Percentiles rank a stretch among this genome's conserved stretches.
phyloP scores from a whole-genome alignment of 2,797 vertebrate genomes.

The Poecilia velifera region DNA sequence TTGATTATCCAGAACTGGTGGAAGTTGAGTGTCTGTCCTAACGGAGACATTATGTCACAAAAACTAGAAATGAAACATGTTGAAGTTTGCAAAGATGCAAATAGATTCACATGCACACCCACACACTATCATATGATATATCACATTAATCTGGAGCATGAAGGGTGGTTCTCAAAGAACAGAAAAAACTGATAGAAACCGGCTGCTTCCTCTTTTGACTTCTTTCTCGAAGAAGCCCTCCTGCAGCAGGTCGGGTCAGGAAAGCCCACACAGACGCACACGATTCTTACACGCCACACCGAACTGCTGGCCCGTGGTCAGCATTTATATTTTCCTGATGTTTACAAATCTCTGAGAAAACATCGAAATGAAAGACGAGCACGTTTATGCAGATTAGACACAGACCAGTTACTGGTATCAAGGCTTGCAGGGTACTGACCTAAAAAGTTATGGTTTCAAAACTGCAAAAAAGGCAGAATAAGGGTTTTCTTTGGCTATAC shows the following conservation, averaged over 20 bases:
- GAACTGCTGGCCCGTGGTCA: slow-evolving; percentile 3
- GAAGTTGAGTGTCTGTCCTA: background rate
- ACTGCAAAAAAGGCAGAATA: background rate
- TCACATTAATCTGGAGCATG: slow-evolving; percentile 19
- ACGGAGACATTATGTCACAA: slow-evolving; percentile 7
- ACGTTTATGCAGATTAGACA: slow-evolving; percentile 8
- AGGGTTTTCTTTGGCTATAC: background rate
- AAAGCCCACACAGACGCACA: slow-evolving; percentile 28
- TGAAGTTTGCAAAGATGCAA: slow-evolving; percentile 1
- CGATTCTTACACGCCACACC: slow-evolving; percentile 10
- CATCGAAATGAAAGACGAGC: background rate
- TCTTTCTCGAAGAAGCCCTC: slow-evolving; percentile 42
- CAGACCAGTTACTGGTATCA: background rate
- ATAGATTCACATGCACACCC: slow-evolving; percentile 28
- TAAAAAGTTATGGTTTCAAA: background rate
- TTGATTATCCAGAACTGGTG: background rate
- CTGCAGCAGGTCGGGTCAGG: slow-evolving; percentile 39
- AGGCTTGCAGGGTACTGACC: background rate
- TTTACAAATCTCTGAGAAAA: slow-evolving; percentile 7
- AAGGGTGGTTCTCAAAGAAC: slow-evolving; percentile 37
- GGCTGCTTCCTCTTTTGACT: slow-evolving; percentile 71
- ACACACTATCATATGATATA: slow-evolving; percentile 54
- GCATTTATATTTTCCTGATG: slow-evolving; percentile 3
- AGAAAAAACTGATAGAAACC: slow-evolving; percentile 53
- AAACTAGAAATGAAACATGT: slow-evolving; percentile 10